Evolutionary conservation across 2,888 invertebrate genomes (phyloP).

Genomic region (Xanthorhoe spadicearia): DNA sequence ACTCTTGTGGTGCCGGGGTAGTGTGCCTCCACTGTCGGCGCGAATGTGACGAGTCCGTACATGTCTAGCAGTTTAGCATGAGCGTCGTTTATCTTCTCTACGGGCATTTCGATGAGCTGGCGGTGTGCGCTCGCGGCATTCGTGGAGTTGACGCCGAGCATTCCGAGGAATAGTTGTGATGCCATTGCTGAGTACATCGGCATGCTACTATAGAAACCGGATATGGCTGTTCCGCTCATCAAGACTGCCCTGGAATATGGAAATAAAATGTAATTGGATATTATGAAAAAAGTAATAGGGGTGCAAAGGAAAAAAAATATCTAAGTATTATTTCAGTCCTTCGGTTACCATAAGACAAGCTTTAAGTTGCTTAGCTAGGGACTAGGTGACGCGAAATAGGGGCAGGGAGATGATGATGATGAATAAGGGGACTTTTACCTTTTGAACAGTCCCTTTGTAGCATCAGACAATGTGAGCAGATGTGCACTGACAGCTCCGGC

Average conservation of each 20-base stretch:
- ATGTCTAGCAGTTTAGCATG: slow-evolving; percentile 58
- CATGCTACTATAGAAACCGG: slow-evolving; percentile 62
- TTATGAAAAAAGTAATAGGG: no score
- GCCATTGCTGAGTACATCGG: slow-evolving; percentile 60
- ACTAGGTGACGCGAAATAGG: no score
- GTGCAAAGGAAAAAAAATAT: no score
- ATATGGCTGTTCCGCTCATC: slow-evolving; percentile 69
- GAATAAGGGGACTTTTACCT: slow-evolving; percentile 60
- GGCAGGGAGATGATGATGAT: no score
- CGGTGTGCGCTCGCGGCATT: slow-evolving; percentile 62
- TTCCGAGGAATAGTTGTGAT: slow-evolving; percentile 56
- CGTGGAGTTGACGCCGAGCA: slow-evolving; percentile 73
- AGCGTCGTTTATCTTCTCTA: slow-evolving; percentile 62
- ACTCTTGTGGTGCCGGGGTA: slow-evolving; percentile 64
- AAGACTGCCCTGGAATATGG: slow-evolving; percentile 64
- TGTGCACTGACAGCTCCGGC: slow-evolving; percentile 70
- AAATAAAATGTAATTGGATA: not conserved
- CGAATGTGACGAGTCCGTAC: slow-evolving; percentile 63
- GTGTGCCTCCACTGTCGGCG: slow-evolving; percentile 67
- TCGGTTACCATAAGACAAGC: no score
- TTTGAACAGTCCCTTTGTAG: slow-evolving; percentile 65
- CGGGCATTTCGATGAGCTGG: slow-evolving; percentile 59
- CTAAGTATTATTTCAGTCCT: no score
- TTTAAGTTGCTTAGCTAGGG: no score
- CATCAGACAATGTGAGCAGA: slow-evolving; percentile 64